phyloP scores from a whole-genome alignment of 2,113 vertebrate genomes.

The Vimba vimba region DNA sequence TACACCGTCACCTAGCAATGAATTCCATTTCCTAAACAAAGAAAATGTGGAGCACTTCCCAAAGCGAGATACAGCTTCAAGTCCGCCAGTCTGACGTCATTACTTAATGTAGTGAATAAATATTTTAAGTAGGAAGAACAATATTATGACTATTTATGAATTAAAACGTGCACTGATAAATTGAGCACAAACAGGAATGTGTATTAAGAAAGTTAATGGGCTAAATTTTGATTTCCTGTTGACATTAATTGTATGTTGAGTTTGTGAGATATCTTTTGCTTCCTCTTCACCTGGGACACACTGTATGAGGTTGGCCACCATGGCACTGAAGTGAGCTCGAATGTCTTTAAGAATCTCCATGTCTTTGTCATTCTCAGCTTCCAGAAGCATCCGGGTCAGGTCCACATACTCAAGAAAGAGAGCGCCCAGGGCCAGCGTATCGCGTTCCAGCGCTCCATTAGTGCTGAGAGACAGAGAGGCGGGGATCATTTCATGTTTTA shows the following conservation, averaged over 20 bases:
- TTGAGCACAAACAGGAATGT: background rate
- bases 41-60: slow-evolving; percentile 16
- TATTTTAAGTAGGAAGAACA: background rate
- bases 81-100: background rate
- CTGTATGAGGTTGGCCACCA: slow-evolving; percentile 97
- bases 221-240: background rate
- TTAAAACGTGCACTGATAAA: background rate
- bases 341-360: slow-evolving; percentile 97
- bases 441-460: slow-evolving; percentile 94
- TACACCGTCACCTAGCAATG: slow-evolving; percentile 38
- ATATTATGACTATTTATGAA: slow-evolving; percentile 4
- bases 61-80: background rate
- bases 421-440: slow-evolving; percentile 91
- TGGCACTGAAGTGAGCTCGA: slow-evolving; percentile 95
- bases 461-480: slow-evolving; percentile 80
- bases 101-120: background rate
- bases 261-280: background rate
- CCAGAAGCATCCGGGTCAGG: slow-evolving; percentile 95
- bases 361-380: slow-evolving; percentile 94
- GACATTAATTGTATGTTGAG: slow-evolving; percentile 2
- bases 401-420: slow-evolving; percentile 97
- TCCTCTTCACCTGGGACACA: slow-evolving; percentile 86
- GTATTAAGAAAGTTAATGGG: background rate
- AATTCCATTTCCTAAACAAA: slow-evolving; percentile 42
- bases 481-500: slow-evolving; percentile 18